Conservation (phyloP, 1,140 invertebrate genomes). For the Eriocheir sinensis region DNA sequence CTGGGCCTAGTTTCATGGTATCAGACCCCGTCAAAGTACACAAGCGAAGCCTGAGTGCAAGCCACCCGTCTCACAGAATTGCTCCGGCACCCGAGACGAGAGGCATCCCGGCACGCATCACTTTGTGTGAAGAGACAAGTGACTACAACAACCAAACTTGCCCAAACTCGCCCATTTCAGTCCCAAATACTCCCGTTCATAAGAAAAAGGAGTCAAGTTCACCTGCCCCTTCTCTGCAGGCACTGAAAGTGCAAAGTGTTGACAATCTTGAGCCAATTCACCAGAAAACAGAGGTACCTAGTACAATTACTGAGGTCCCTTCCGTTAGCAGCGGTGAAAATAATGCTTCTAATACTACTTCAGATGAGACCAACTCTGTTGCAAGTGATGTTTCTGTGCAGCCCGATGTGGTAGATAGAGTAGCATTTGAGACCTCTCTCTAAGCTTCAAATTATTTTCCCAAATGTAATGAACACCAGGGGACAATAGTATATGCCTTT, state of each 20-base stretch:
- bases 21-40: slow-evolving; percentile 63
- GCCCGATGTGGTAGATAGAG: neutral
- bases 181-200: slow-evolving; percentile 46
- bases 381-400: slow-evolving; percentile 38
- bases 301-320: neutral
- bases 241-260: neutral
- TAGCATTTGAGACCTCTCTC: slow-evolving; percentile 66
- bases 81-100: slow-evolving; percentile 58
- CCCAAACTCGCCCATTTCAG: slow-evolving; percentile 43
- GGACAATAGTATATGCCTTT: neutral
- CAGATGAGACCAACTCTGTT: slow-evolving; percentile 18
- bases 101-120: slow-evolving; percentile 63
- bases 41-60: slow-evolving; percentile 67
- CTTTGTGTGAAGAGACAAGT: slow-evolving; percentile 62
- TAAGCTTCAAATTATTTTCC: slow-evolving; percentile 36
- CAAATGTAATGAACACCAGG: neutral
- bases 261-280: neutral
- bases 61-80: slow-evolving; percentile 62
- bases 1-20: slow-evolving; percentile 56
- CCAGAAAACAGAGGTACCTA: neutral
- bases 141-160: slow-evolving; percentile 37
- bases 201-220: neutral
- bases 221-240: neutral
- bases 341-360: slow-evolving; percentile 10
- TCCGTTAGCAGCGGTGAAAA: neutral